Conservation (phyloP, 2,888 invertebrate genomes). For the Zelleria hepariella region DNA sequence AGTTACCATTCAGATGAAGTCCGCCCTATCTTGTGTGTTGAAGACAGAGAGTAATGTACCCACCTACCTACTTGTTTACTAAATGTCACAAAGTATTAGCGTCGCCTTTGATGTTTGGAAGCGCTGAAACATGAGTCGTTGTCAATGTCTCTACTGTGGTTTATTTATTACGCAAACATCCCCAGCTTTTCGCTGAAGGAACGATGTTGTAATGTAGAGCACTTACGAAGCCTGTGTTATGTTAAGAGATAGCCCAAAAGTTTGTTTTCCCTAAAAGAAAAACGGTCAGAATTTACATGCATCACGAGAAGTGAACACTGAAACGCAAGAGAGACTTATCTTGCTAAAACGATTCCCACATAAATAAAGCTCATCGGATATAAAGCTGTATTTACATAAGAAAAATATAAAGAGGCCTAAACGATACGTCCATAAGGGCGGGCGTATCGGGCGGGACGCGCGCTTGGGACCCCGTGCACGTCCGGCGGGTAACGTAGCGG, state of each 20-base stretch:
- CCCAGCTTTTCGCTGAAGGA: neutral
- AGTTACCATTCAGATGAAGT: neutral
- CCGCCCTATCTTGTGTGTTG: neutral
- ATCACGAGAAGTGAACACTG: slow-evolving; percentile 54
- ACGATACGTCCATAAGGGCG: slow-evolving; percentile 65
- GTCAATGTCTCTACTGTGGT: neutral
- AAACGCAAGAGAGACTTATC: slow-evolving; percentile 62
- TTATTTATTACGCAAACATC: neutral
- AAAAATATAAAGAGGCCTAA: slow-evolving; percentile 72
- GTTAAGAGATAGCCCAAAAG: neutral
- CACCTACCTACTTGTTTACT: neutral
- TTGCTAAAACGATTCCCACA: slow-evolving; percentile 72
- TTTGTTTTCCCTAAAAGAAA: slow-evolving; percentile 9
- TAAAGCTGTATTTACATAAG: slow-evolving; percentile 71
- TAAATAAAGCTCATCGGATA: slow-evolving; percentile 73
- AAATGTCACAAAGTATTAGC: too few species aligned
- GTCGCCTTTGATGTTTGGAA: neutral
- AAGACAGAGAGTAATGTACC: neutral
- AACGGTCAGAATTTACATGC: slow-evolving; percentile 55
- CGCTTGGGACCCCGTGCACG: slow-evolving; percentile 50
- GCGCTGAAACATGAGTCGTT: neutral
- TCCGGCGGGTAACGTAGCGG: slow-evolving; percentile 46
- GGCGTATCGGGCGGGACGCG: slow-evolving; percentile 40
- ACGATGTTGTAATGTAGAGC: neutral
- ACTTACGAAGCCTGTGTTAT: neutral